A percentile compares a stretch with the other conserved stretches of the same genome.
phyloP scores from a whole-genome alignment of 2,113 vertebrate genomes.

The Eurystomus gularis region DNA sequence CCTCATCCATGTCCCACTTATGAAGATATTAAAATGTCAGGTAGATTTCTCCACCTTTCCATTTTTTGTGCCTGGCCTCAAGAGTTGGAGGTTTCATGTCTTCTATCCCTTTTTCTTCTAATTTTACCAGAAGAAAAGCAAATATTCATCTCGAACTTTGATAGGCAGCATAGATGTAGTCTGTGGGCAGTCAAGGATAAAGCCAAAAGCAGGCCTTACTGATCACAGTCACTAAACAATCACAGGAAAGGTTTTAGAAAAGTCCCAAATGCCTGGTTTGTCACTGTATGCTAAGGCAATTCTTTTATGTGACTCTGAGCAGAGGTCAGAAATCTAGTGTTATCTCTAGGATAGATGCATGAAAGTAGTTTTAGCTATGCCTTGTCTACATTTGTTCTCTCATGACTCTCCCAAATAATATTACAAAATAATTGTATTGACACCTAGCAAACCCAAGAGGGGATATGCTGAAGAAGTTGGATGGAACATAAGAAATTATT shows the following conservation, averaged over 20 bases:
- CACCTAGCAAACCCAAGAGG: background rate
- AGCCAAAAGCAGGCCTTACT: background rate
- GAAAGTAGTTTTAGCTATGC: background rate
- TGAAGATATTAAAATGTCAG: background rate
- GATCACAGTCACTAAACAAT: background rate
- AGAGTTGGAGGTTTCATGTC: background rate
- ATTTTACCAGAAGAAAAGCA: background rate
- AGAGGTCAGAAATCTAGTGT: background rate
- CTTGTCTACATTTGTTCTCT: background rate
- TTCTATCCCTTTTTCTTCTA: background rate
- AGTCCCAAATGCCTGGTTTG: background rate
- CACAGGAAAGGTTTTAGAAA: background rate
- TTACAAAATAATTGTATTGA: conserved; percentile 35
- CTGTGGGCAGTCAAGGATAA: background rate
- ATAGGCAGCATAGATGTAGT: background rate
- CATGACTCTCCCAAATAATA: background rate
- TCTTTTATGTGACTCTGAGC: background rate
- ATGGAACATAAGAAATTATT: background rate
- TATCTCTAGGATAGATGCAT: background rate
- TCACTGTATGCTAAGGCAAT: background rate
- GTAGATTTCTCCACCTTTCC: background rate
- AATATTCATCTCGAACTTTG: background rate
- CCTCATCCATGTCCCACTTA: background rate
- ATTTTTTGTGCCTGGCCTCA: background rate
- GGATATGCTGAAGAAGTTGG: background rate